Evolutionary conservation across 2,113 vertebrate species (phyloP).

Genomic region (Misgurnus mizolepis): DNA sequence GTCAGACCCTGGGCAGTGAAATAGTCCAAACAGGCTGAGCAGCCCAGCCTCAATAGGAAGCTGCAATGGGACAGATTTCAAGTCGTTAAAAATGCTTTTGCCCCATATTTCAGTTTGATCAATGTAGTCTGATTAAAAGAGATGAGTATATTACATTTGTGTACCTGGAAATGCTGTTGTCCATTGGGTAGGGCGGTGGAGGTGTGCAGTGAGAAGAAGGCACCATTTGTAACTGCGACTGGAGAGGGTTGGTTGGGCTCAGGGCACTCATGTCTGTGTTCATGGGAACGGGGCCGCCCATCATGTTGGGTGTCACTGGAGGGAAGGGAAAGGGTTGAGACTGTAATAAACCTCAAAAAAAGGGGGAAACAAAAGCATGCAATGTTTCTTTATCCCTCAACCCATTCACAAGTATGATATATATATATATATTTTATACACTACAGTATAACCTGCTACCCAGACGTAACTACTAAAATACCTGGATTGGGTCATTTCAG

Average conservation of each 20-base stretch:
- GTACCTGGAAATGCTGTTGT: slow-evolving; percentile 99
- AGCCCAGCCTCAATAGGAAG: slow-evolving; percentile 98
- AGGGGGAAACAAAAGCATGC: slow-evolving; percentile 9
- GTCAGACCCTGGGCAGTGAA: slow-evolving; percentile 99
- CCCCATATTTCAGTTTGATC: background rate
- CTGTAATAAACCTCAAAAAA: slow-evolving; percentile 33
- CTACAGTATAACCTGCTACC: too few relatives aligned
- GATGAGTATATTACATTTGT: slow-evolving; percentile 32
- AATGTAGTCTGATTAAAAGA: background rate
- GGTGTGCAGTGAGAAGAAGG: slow-evolving; percentile 98
- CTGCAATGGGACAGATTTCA: slow-evolving; percentile 72
- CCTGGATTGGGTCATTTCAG: background rate
- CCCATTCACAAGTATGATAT: background rate
- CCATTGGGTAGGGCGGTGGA: slow-evolving; percentile 96
- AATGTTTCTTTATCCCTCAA: background rate
- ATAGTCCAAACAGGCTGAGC: slow-evolving; percentile 98
- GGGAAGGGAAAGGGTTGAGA: slow-evolving; percentile 64
- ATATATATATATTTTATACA: background rate
- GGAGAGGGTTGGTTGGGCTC: slow-evolving; percentile 92
- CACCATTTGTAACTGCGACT: slow-evolving; percentile 92
- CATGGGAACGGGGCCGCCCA: slow-evolving; percentile 95
- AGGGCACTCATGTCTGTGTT: slow-evolving; percentile 93
- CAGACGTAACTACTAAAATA: too few relatives aligned
- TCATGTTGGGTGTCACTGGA: slow-evolving; percentile 93
- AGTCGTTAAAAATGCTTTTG: background rate